phyloP scores from a whole-genome alignment of 2,888 invertebrate genomes.

The Agonum fuliginosum region DNA sequence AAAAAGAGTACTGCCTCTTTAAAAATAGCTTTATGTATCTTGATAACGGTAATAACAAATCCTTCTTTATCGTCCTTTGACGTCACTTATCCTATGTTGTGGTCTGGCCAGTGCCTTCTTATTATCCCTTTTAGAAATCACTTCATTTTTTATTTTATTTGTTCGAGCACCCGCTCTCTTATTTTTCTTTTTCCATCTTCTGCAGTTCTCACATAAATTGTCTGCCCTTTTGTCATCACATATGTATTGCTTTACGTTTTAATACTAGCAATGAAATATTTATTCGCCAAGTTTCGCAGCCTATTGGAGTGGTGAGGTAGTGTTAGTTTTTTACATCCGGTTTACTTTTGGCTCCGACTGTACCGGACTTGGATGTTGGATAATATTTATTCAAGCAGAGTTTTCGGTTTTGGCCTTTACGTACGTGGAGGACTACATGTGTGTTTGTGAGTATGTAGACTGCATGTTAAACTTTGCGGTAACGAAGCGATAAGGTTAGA shows the following conservation, averaged over 20 bases:
- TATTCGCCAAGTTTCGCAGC: constrained; percentile 11
- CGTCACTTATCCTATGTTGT: not conserved
- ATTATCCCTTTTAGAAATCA: constrained; percentile 43
- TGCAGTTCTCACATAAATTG: constrained; percentile 34
- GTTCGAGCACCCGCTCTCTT: not conserved
- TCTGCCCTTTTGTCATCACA: constrained; percentile 40
- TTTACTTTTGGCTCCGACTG: constrained; percentile 30
- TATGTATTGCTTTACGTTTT: constrained; percentile 26
- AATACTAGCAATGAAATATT: constrained; percentile 34
- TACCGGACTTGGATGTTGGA: constrained; percentile 44
- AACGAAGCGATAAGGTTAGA: not conserved
- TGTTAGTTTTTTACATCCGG: constrained; percentile 35
- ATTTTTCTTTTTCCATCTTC: constrained; percentile 39
- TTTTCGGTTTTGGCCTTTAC: constrained; percentile 27
- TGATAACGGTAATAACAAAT: constrained; percentile 29
- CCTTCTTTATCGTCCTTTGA: constrained; percentile 5
- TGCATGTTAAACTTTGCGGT: constrained; percentile 17
- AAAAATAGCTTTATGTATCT: constrained; percentile 16
- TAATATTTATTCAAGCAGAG: constrained; percentile 48
- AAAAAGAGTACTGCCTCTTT: constrained; percentile 9
- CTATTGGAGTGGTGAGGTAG: not conserved
- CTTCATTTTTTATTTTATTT: constrained; percentile 34
- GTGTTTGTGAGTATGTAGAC: not conserved
- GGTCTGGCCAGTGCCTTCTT: constrained; percentile 15
- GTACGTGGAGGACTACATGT: constrained; percentile 21